These are phyloP conservation scores for Oligia fasciuncula DNA, from an alignment of 2,888 invertebrate species.

Conservation along the genomic window DNA sequence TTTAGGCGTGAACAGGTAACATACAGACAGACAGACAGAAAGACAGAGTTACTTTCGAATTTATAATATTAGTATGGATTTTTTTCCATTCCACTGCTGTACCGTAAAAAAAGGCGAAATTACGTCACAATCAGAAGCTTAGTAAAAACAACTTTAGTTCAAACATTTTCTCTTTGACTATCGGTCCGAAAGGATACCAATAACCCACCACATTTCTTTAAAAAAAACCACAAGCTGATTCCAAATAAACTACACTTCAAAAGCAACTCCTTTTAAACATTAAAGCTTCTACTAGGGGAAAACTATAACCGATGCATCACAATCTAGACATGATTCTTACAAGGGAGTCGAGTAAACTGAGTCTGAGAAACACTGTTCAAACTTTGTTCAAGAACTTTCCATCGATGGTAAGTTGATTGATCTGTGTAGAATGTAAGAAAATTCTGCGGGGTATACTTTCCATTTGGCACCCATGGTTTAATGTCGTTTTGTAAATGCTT, in stretches of 20 bases:
- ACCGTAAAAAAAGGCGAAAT: neutral
- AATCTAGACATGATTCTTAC: conserved; percentile 38
- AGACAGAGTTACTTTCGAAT: too few relatives aligned
- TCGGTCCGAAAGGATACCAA: neutral
- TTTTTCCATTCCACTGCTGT: neutral
- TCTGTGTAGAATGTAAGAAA: conserved; percentile 51
- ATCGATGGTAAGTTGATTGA: conserved; percentile 63
- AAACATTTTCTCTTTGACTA: neutral
- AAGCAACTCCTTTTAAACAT: conserved; percentile 13
- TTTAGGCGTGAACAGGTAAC: too few relatives aligned
- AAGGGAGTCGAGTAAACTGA: conserved; percentile 49
- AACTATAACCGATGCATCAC: conserved; percentile 53
- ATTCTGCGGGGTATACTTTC: conserved; percentile 38
- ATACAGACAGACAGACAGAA: too few relatives aligned
- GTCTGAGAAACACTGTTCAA: conserved; percentile 57
- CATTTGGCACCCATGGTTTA: neutral
- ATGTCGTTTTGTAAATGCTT: neutral
- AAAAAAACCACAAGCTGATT: conserved; percentile 11
- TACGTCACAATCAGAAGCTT: neutral
- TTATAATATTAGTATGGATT: too few relatives aligned
- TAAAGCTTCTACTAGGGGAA: conserved; percentile 16
- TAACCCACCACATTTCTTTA: too few relatives aligned
- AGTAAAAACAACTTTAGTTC: neutral
- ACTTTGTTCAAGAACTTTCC: conserved; percentile 54
- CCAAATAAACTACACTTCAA: conserved; percentile 14